phyloP scores from a whole-genome alignment of 2,113 vertebrate genomes.

The Malurus alboscapulatus region DNA sequence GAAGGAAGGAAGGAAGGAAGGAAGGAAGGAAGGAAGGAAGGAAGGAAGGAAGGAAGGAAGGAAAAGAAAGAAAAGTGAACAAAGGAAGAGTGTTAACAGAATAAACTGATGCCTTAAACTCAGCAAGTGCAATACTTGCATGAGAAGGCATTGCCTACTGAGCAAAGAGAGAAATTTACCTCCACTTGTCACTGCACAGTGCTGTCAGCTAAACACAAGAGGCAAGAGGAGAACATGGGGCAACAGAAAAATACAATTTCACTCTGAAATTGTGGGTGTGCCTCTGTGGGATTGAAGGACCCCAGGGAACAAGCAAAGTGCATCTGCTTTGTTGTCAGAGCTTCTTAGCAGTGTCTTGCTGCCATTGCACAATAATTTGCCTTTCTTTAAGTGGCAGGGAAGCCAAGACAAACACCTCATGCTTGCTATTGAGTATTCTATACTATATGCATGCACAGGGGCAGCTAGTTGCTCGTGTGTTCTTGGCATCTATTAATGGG shows the following conservation, averaged over 20 bases:
- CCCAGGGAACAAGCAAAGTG: rapidly evolving
- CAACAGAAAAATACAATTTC: background rate
- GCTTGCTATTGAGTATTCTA: background rate
- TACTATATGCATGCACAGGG: rapidly evolving
- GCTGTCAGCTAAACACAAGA: background rate
- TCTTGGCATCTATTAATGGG: background rate
- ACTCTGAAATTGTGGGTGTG: background rate
- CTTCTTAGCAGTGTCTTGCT: background rate
- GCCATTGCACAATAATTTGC: background rate
- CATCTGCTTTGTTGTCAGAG: background rate
- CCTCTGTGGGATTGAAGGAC: background rate
- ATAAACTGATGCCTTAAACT: background rate
- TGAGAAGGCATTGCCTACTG: background rate
- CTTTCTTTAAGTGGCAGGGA: background rate
- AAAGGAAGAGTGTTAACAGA: background rate
- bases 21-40: background rate
- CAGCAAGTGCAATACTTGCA: background rate
- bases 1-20: background rate
- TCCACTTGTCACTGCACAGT: background rate
- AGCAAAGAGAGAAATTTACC: background rate
- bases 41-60: background rate
- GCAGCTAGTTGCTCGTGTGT: background rate
- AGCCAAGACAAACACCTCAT: background rate
- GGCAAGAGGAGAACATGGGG: background rate
- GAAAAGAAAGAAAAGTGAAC: background rate